Base-by-base conservation (phyloP, 2,888 invertebrate genomes). In the Pollenia labialis region DNA sequence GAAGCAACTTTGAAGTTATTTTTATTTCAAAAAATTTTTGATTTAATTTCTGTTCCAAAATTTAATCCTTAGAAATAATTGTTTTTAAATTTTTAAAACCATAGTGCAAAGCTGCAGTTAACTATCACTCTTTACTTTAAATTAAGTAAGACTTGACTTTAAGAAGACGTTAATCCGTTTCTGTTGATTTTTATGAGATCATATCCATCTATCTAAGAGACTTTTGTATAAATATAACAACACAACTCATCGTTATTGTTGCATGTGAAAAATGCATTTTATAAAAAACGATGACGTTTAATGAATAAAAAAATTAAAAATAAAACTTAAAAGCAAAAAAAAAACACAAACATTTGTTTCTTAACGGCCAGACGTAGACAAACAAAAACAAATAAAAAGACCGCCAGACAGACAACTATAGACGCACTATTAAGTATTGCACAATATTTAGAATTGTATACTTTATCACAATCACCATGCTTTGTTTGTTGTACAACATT, bases 81-180 rank as follows among this genome's bases (percentile, higher is more conserved):
- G n/a, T 3, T 64, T 46, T 46, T 14, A 7, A 23, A 44, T 50
- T 62, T 32, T 32, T 3, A 14, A 3, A 4, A 0, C 32, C 46
- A 66, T 1, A 8, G 75, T 75, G 11, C 23, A 52, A 64, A 16
- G 0, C 18, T 44, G 32, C 4, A n/a, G n/a, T 23, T 32, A 54
- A 54, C 54, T 50, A 32, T 66, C 8, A 66, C 6, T 48, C 3
- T 60, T 50, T 9, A 16, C 23, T 68, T 66, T 16, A 40, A 18
- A 48, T 18, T 16, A 46, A 32, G 64, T 52, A 60, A 60, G 54
- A 56, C 62, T 72, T 62, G 80, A 64, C 62, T 56, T 18, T 56
- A 54, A 81, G 75, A 46, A 76, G 85, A 76, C 71, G 52, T 54
- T 62, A 75, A 64, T 75, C 68, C 44, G 42, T 76, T 52, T 62